A percentile compares a stretch with the other conserved stretches of the same genome.
Evolutionary conservation across 2,888 invertebrate genomes (phyloP).

Genomic region (Oligia latruncula): DNA sequence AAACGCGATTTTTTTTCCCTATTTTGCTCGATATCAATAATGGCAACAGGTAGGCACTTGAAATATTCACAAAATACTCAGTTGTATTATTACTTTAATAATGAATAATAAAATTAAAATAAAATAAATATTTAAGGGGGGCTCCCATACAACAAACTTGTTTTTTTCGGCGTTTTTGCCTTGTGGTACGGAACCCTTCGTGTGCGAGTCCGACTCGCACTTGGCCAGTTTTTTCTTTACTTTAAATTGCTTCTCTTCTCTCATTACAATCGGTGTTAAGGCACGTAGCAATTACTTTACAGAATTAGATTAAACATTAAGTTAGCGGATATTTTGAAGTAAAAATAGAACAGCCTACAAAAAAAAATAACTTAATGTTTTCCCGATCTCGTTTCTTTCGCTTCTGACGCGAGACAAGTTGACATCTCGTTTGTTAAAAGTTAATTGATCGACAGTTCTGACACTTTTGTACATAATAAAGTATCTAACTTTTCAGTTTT

Average conservation of each 20-base stretch:
- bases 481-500: neutral
- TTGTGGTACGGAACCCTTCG: too few relatives aligned
- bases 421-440: slow-evolving; percentile 25
- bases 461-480: slow-evolving; percentile 28
- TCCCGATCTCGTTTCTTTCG: neutral
- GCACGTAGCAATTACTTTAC: neutral
- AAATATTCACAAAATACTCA: too few relatives aligned
- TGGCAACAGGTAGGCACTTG: too few relatives aligned
- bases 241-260: neutral
- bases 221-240: too few relatives aligned
- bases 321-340: neutral
- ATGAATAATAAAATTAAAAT: too few relatives aligned
- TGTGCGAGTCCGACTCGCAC: too few relatives aligned
- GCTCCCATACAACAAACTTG: too few relatives aligned
- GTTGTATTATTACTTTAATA: too few relatives aligned
- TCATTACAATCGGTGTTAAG: neutral
- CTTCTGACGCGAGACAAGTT: neutral
- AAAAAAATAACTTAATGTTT: neutral
- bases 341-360: neutral
- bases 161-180: too few relatives aligned
- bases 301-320: neutral
- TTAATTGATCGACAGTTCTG: slow-evolving; percentile 35
- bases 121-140: too few relatives aligned
- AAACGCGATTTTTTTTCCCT: too few relatives aligned
- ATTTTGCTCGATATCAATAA: too few relatives aligned